A percentile compares a stretch with the other conserved stretches of the same genome.
phyloP scores from a whole-genome alignment of 2,113 vertebrate species.

The Gymnogyps californianus region DNA sequence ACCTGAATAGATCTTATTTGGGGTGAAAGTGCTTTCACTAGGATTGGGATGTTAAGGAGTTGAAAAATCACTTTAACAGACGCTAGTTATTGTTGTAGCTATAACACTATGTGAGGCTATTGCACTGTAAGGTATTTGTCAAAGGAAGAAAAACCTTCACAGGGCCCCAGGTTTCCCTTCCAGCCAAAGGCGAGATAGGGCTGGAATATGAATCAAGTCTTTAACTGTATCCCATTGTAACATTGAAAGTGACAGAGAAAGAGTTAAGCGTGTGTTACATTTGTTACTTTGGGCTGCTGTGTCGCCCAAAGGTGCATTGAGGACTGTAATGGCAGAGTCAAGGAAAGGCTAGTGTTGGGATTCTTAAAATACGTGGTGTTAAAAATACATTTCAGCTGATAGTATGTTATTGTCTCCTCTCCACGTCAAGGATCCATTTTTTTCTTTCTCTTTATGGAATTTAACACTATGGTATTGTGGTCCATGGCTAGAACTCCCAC shows the following conservation, averaged over 20 bases:
- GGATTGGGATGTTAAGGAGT: background rate
- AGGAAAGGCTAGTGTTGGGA: background rate
- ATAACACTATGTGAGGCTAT: background rate
- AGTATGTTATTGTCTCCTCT: background rate
- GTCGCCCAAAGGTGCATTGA: background rate
- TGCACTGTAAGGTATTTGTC: background rate
- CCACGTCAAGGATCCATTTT: background rate
- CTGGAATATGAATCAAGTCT: background rate
- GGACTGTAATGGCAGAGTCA: background rate
- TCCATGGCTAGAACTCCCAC: background rate
- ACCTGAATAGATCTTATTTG: background rate
- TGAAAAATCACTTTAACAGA: background rate
- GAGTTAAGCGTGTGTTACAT: background rate
- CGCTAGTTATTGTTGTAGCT: background rate
- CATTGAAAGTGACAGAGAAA: background rate
- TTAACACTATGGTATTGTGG: background rate
- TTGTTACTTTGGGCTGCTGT: background rate
- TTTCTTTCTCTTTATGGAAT: background rate
- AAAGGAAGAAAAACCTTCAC: background rate
- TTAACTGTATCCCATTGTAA: background rate
- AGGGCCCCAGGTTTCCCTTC: background rate
- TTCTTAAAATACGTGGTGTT: background rate
- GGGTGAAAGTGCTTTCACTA: background rate
- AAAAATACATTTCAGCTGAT: background rate
- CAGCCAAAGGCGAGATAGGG: background rate